phyloP scores from a whole-genome alignment of 2,113 vertebrate genomes.

The Ovis aries region DNA sequence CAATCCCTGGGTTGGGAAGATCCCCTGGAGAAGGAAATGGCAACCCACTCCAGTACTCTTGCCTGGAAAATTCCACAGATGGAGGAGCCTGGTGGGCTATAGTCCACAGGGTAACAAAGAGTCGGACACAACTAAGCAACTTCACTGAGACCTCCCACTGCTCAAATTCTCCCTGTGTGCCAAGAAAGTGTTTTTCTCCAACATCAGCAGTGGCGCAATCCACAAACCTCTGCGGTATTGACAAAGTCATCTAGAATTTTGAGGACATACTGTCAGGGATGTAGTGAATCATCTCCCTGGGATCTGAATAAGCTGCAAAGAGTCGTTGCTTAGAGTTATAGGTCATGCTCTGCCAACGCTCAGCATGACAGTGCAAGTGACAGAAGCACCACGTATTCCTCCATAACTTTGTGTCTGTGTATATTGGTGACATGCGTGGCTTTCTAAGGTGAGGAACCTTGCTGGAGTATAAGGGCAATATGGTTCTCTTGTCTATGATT shows the following conservation, averaged over 20 bases:
- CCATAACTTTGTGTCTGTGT: not conserved
- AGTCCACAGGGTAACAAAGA: no score
- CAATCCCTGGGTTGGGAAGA: not conserved
- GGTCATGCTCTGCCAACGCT: not conserved
- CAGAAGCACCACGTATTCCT: not conserved
- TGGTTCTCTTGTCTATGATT: no score
- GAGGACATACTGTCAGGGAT: not conserved
- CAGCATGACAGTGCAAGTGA: not conserved
- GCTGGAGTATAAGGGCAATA: not conserved
- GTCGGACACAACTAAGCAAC: no score
- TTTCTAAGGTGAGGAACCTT: not conserved
- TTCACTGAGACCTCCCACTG: no score
- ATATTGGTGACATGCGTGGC: not conserved
- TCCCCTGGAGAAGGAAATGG: no score
- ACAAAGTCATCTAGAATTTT: not conserved
- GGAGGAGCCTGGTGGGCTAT: no score
- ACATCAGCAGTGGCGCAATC: not conserved
- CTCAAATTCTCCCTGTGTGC: no score
- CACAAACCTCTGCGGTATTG: not conserved
- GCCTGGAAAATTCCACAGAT: no score
- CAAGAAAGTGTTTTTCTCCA: not conserved
- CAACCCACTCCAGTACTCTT: no score
- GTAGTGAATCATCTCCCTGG: not conserved
- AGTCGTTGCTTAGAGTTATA: not conserved
- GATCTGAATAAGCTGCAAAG: not conserved